These are phyloP conservation scores for Microcebus lehilahytsara DNA, from an alignment of 2,113 vertebrate species.

Conservation along the genomic window DNA sequence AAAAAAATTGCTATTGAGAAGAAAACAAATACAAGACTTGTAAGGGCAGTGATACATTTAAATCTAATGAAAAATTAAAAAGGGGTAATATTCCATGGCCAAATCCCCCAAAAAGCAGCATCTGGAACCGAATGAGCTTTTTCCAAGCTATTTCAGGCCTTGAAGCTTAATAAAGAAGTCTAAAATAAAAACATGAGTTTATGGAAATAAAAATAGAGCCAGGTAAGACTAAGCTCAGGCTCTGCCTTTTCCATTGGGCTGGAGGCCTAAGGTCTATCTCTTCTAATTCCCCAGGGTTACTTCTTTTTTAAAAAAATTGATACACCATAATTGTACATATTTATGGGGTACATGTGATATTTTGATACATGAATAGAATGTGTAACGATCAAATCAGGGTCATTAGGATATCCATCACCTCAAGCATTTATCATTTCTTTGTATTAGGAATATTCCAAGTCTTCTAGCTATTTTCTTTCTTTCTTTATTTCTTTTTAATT, in stretches of 20 bases:
- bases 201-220: slow-evolving; percentile 16
- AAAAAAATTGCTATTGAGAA: neutral
- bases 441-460: neutral
- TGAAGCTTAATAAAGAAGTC: slow-evolving; percentile 35
- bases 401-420: neutral
- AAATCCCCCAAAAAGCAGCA: neutral
- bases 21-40: neutral
- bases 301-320: neutral
- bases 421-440: neutral
- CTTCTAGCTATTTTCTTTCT: neutral
- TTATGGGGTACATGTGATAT: neutral
- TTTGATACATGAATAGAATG: neutral
- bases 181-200: slow-evolving; percentile 52
- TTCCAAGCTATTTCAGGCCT: slow-evolving; percentile 41
- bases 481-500: no score
- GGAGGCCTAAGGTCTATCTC: neutral
- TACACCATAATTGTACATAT: neutral
- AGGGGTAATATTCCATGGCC: neutral
- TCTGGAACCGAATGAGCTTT: slow-evolving; percentile 43
- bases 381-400: neutral
- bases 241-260: neutral
- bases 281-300: neutral
- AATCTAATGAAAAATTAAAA: slow-evolving; percentile 54
- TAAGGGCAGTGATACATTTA: slow-evolving; percentile 42
- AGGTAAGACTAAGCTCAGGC: neutral